Base-by-base conservation (phyloP, 2,797 vertebrate species). In the Pagetopsis macropterus region DNA sequence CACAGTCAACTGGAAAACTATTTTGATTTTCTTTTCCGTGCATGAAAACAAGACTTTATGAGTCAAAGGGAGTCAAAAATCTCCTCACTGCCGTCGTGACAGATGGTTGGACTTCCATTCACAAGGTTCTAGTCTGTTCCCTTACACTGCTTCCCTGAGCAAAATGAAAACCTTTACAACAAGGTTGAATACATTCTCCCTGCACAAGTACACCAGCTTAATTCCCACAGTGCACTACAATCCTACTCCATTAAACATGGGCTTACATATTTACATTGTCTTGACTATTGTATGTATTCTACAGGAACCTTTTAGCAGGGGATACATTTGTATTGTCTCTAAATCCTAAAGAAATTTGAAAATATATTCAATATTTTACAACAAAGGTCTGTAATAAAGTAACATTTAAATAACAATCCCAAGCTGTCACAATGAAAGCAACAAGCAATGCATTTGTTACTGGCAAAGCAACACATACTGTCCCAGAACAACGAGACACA, bases 61-160 rank as follows among this genome's bases (percentile, higher is more conserved):
- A 77, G 64, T 72, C 58, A 74, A 69, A 65, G 46, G 41, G 33
- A 74, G 73, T 52, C 76, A 60, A 85, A 37, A 88, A 87, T 86
- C 72, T 78, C 82, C 75, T 75, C 68, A 76, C 64, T 65, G 65
- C 76, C 70, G 49, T 58, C 1, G 82, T 86, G 83, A 88, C 90
- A 91, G 91, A 92, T 84, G 91, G 88, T 75, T 76, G 88, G 74
- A 71, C 67, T 70, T 86, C 84, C 75, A 87, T 92, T 92, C 88
- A 90, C 52, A 77, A 75, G 77, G 88, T 89, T 87, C 72, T 79
- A 87, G 84, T 75, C 70, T 31, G 84, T 87, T 88, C 80, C 84
- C 59, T 88, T 70, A 87, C 56, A 90, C 85, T 79, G 88, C 84
- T 87, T 90, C 87, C 77, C 80, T 90, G 87, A 87, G 59, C 90